Conservation (phyloP, 2,888 invertebrate genomes). For the Petrophora chlorosata region DNA sequence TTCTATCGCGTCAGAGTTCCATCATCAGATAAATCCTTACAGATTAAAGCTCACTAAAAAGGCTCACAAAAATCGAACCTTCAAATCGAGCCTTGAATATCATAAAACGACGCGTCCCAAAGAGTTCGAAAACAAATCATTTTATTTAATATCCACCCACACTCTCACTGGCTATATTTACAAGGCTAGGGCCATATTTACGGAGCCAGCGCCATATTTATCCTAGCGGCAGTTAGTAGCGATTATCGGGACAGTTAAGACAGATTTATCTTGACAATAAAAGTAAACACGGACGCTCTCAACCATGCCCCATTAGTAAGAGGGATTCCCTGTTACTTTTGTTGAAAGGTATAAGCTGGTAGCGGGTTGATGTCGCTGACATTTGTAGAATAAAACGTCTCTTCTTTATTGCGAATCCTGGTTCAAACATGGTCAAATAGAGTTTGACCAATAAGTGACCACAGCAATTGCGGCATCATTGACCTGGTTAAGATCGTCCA, state of each 20-base stretch:
- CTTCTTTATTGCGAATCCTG: no score
- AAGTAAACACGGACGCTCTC: conserved; percentile 74
- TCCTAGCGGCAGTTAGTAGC: conserved; percentile 67
- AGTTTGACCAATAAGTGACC: no score
- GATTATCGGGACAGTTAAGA: conserved; percentile 79
- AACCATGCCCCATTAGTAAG: conserved; percentile 72
- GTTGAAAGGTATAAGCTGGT: conserved; percentile 26
- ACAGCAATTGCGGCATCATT: no score
- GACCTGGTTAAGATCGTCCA: no score
- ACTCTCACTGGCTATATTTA: conserved; percentile 4
- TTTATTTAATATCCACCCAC: conserved; percentile 1
- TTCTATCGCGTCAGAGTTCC: no score
- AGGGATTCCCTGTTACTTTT: conserved; percentile 55
- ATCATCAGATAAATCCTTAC: no score
- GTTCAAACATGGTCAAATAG: no score
- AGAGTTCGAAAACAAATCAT: not conserved
- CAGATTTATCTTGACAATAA: conserved; percentile 81
- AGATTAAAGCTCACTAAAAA: no score
- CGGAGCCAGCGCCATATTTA: conserved; percentile 46
- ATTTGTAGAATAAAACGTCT: no score
- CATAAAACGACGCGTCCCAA: no score
- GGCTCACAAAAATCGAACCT: no score
- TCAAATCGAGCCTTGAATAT: no score
- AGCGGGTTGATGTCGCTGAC: conserved; percentile 16
- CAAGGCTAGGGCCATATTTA: conserved; percentile 12